phyloP scores from a whole-genome alignment of 2,888 invertebrate species.

The Ceriagrion tenellum region DNA sequence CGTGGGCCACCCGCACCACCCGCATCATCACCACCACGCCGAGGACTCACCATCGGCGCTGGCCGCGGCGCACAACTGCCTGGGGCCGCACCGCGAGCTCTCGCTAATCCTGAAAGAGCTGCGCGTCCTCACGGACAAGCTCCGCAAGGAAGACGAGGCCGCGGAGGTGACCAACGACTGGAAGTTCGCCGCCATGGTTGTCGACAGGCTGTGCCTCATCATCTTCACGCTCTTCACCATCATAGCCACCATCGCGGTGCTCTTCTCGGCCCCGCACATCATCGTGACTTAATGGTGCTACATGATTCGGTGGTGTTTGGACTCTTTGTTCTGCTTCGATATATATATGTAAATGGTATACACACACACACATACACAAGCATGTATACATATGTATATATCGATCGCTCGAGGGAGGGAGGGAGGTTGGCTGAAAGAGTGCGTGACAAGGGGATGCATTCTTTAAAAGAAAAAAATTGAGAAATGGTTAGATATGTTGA shows the following conservation, averaged over 20 bases:
- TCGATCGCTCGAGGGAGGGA: constrained; percentile 3
- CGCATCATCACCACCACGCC: constrained; percentile 55
- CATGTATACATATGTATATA: constrained; percentile 28
- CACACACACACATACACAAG: constrained; percentile 42
- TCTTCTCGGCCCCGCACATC: constrained; percentile 97
- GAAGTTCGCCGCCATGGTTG: constrained; percentile 99
- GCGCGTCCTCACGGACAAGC: constrained; percentile 94
- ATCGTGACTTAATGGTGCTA: constrained; percentile 87
- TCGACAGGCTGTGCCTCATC: constrained; percentile 99
- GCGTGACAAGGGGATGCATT: background rate
- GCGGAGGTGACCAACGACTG: constrained; percentile 98
- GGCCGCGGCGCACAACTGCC: constrained; percentile 79
- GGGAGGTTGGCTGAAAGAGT: background rate
- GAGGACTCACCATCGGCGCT: constrained; percentile 19
- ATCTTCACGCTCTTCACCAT: constrained; percentile 99
- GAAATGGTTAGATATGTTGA: background rate
- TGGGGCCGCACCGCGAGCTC: constrained; percentile 96
- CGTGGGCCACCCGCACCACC: constrained; percentile 76
- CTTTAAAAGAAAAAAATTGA: background rate
- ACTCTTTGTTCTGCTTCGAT: constrained; percentile 26
- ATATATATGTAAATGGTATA: constrained; percentile 49
- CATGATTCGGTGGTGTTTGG: constrained; percentile 15
- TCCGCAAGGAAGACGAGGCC: constrained; percentile 96
- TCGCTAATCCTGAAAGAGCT: constrained; percentile 95
- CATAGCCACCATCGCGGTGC: constrained; percentile 97